Evolutionary conservation across 2,113 vertebrate species (phyloP).

Genomic region (Oryzias javanicus): DNA sequence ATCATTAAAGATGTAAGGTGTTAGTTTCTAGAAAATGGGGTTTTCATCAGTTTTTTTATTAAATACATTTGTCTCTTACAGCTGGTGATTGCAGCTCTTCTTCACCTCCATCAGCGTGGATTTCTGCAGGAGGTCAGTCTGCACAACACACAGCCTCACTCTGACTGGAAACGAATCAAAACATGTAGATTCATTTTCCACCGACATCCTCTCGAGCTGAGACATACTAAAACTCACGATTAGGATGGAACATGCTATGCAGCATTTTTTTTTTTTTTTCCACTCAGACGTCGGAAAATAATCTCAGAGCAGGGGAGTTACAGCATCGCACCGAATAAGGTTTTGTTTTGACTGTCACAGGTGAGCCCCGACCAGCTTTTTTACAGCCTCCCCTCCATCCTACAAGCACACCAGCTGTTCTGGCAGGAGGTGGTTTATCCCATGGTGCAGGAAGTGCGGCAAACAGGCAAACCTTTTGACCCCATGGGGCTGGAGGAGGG

Average conservation of each 20-base stretch:
- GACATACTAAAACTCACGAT: slow-evolving; percentile 11
- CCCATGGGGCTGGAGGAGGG: slow-evolving; percentile 76
- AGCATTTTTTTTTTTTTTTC: slow-evolving; percentile 29
- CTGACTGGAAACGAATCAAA: slow-evolving; percentile 7
- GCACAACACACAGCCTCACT: not conserved
- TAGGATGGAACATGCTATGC: slow-evolving; percentile 46
- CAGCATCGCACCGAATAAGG: slow-evolving; percentile 7
- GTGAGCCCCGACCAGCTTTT: slow-evolving; percentile 76
- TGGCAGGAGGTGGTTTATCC: slow-evolving; percentile 83
- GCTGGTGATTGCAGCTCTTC: slow-evolving; percentile 79
- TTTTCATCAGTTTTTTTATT: not conserved
- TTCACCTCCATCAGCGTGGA: slow-evolving; percentile 73
- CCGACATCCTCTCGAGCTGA: slow-evolving; percentile 40
- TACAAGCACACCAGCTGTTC: slow-evolving; percentile 75
- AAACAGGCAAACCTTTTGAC: slow-evolving; percentile 77
- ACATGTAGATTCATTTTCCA: slow-evolving; percentile 24
- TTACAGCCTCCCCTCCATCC: slow-evolving; percentile 77
- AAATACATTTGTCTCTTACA: slow-evolving; percentile 45
- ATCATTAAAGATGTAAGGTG: slow-evolving; percentile 77
- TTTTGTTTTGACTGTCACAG: slow-evolving; percentile 46
- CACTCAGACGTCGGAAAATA: slow-evolving; percentile 58
- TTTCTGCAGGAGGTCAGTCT: slow-evolving; percentile 81
- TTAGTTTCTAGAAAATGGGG: not conserved
- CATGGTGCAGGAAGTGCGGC: slow-evolving; percentile 69
- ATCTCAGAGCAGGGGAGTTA: slow-evolving; percentile 25